Evolutionary conservation across 2,113 vertebrate species (phyloP).

Genomic region (Gnathonemus echidnorhynchus): DNA sequence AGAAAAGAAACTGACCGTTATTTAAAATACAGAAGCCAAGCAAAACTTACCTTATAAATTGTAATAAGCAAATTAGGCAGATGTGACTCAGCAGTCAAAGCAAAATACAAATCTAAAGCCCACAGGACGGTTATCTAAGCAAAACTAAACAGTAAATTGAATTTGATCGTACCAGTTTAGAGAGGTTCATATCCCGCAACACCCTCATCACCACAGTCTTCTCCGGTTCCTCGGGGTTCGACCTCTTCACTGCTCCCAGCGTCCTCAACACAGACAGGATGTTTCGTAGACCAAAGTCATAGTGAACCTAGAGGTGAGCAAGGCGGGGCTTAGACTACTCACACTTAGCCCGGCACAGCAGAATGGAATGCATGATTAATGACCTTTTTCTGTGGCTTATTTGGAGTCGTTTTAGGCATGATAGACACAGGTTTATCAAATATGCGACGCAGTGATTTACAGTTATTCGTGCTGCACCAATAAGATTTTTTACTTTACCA

Average conservation of each 20-base stretch:
- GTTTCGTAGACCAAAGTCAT: constrained; percentile 67
- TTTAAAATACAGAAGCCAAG: not conserved
- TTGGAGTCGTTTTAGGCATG: too few relatives aligned
- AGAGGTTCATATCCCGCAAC: constrained; percentile 68
- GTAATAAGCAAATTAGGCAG: not conserved
- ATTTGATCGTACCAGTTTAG: constrained; percentile 57
- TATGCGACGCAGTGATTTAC: too few relatives aligned
- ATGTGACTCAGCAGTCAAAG: not conserved
- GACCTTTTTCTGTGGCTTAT: not conserved
- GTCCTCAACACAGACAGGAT: constrained; percentile 68
- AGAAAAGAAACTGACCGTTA: not conserved
- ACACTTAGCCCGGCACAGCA: not conserved
- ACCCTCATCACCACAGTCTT: constrained; percentile 67
- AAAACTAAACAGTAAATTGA: not conserved
- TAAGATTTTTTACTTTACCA: too few relatives aligned
- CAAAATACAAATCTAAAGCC: not conserved
- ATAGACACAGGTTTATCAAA: too few relatives aligned
- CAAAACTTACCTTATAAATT: not conserved
- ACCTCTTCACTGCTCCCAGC: constrained; percentile 62
- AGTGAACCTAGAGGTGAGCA: constrained; percentile 54
- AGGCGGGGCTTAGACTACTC: not conserved
- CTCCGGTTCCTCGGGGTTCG: constrained; percentile 61
- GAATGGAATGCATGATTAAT: not conserved
- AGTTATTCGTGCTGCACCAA: too few relatives aligned
- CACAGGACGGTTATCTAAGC: not conserved